These are phyloP conservation scores for Pseudorhiza aurosa DNA, from an alignment of 30 jellyfish, hydroid and myxozoan genomes.

Conservation along the genomic window DNA sequence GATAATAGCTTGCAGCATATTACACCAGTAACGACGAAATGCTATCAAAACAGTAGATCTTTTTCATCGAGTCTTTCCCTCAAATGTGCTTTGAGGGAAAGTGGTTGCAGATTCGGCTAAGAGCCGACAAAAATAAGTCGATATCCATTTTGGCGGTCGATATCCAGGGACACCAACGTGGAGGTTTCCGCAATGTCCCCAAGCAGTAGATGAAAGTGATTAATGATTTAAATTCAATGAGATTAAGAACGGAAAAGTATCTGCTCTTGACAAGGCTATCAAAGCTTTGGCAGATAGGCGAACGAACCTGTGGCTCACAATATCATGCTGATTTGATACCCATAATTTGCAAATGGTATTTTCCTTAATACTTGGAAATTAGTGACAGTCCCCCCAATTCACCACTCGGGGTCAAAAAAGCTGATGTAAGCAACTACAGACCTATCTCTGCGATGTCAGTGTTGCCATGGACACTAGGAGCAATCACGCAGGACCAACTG, in stretches of 20 bases:
- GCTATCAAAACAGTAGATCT: no score
- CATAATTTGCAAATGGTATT: not conserved
- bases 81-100: no score
- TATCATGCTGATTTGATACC: not conserved
- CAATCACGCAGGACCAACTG: not conserved
- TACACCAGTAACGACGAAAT: not conserved
- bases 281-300: not conserved
- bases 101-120: no score
- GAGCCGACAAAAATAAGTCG: no score
- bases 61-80: no score
- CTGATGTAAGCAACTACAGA: no score
- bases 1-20: not conserved
- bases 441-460: no score
- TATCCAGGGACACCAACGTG: no score
- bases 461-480: not conserved
- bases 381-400: not conserved
- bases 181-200: not conserved
- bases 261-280: not conserved
- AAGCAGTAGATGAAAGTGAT: not conserved
- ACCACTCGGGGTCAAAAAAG: no score
- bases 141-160: no score
- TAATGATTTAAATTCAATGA: no score
- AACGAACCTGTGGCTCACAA: not conserved
- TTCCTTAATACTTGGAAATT: not conserved
- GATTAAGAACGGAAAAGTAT: not conserved